phyloP scores from a whole-genome alignment of 2,113 vertebrate species.

The Syrmaticus mikado region DNA sequence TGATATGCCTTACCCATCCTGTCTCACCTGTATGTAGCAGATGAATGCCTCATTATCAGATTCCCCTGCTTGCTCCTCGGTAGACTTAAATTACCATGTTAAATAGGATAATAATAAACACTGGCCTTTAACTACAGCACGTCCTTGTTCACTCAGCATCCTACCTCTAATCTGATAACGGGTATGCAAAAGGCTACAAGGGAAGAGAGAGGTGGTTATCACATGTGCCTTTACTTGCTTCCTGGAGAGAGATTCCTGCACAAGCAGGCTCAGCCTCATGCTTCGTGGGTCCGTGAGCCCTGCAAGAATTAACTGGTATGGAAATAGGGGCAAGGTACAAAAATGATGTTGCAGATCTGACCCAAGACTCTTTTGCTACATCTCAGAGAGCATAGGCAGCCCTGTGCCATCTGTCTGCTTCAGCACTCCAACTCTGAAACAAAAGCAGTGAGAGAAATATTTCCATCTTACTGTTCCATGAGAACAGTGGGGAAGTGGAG shows the following conservation, averaged over 20 bases:
- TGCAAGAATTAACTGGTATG: background rate
- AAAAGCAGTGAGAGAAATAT: conserved; percentile 14
- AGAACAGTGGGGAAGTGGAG: background rate
- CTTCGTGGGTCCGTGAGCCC: background rate
- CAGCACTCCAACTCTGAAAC: background rate
- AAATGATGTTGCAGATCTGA: background rate
- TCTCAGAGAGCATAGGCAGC: background rate
- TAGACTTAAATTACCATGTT: conserved; percentile 50
- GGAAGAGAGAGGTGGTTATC: background rate
- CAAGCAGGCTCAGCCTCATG: background rate
- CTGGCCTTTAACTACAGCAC: conserved; percentile 37
- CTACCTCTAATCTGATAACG: conserved; percentile 43
- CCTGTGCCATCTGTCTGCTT: background rate
- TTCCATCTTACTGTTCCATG: background rate
- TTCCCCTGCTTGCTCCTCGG: background rate
- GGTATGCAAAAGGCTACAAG: background rate
- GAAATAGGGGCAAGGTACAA: background rate
- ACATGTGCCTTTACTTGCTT: background rate
- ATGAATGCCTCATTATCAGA: conserved; percentile 40
- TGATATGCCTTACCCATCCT: accelerated
- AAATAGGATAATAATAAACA: conserved; percentile 65
- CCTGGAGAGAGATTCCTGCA: background rate
- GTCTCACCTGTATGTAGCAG: background rate
- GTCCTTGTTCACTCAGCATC: conserved; percentile 53
- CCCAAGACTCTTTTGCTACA: background rate